Evolutionary conservation across 2,888 invertebrate species (phyloP).

Genomic region (Dasypolia templi): DNA sequence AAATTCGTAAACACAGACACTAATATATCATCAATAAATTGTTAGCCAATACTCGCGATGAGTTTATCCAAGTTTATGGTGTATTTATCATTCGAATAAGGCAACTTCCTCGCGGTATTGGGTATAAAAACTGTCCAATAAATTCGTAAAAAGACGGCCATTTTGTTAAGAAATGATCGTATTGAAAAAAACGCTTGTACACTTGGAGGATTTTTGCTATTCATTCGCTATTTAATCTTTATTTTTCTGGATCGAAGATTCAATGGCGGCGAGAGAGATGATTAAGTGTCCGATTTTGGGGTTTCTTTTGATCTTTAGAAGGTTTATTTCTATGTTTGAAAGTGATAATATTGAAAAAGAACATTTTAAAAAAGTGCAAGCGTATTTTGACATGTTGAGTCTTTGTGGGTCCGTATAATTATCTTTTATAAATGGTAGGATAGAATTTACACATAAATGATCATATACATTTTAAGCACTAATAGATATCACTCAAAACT

Average conservation of each 20-base stretch:
- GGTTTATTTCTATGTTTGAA: constrained; percentile 6
- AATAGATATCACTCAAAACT: neutral
- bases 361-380: no score
- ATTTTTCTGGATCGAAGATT: constrained; percentile 40
- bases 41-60: constrained; percentile 49
- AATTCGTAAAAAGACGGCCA: constrained; percentile 28
- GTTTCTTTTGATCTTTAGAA: constrained; percentile 31
- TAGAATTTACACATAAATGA: neutral
- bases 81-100: constrained; percentile 53
- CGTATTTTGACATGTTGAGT: neutral
- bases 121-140: constrained; percentile 43
- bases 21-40: constrained; percentile 52
- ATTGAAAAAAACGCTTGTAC: constrained; percentile 39
- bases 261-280: constrained; percentile 31
- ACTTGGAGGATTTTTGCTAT: constrained; percentile 29
- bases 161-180: constrained; percentile 14
- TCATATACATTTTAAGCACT: neutral
- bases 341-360: neutral
- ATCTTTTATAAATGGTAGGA: neutral
- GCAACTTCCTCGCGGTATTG: constrained; percentile 32
- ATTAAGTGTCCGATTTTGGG: constrained; percentile 17
- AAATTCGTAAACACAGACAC: constrained; percentile 17
- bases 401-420: neutral
- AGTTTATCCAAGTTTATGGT: constrained; percentile 53
- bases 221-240: constrained; percentile 47